Base-by-base conservation (phyloP, 2,113 vertebrate species). In the Scytalopus superciliaris region DNA sequence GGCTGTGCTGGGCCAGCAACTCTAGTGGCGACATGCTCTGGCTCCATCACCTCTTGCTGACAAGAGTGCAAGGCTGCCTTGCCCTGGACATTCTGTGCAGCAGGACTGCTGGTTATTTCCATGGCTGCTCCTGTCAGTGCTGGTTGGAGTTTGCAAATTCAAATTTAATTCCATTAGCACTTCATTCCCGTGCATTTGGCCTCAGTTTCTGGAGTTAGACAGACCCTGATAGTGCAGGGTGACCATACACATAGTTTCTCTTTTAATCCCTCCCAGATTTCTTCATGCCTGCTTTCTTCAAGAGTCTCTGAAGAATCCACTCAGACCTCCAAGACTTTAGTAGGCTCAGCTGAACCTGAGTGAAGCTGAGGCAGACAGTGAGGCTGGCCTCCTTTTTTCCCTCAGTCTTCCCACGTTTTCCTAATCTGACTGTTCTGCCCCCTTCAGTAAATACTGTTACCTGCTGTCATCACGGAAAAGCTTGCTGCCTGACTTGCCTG, bases 291-390 rank as follows among this genome's bases (percentile, higher is more conserved):
- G 16, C n/a, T 84, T 87, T 80, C 73, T 92, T 84, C 78, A 57
- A 50, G 40, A 57, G 53, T 35, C 19, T 28, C 39, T 16, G 5
- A 33, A n/a, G n/a, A 49, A 63, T 16, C 15, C 42, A 23, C 13
- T 44, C 0, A 0, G 35, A 64, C 25, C 33, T 69, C 33, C 7
- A 7, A n/a, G 55, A 60, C 12, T 63, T 59, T 25, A 12, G 25
- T 13, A 49, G 52, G n/a, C 35, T 79, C 45, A 42, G 40, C 45
- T 60, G 27, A 87, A 22, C 9, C 33, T 59, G 33, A 87, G 25
- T 37, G 55, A 64, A 73, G 39, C 22, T 42, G 59, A 55, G 31
- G n/a, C 53, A 49, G 52, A 45, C 8, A 44, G 7, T 33, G n/a
- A 25, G 40, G 18, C n/a, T 24, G 39, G 19, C 23, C 39, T 78